These are phyloP conservation scores for Holacanthus passer DNA, from an alignment of 2,113 vertebrate species.

Conservation along the genomic window DNA sequence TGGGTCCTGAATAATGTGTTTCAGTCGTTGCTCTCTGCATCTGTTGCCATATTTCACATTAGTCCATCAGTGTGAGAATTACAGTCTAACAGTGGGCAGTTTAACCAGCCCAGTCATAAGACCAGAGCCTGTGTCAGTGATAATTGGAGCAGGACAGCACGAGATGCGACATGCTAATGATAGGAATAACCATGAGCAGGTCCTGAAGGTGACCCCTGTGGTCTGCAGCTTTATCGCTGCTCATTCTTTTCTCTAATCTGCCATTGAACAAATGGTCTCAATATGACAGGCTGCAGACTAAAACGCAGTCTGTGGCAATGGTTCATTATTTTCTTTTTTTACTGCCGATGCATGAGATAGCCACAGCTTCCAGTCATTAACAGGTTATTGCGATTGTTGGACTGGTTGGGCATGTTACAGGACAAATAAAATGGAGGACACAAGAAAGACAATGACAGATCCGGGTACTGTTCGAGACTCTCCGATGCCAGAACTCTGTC, in stretches of 20 bases:
- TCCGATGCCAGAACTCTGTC: not conserved
- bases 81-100: constrained; percentile 63
- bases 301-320: constrained; percentile 15
- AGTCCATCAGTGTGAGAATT: constrained; percentile 70
- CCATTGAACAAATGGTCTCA: constrained; percentile 71
- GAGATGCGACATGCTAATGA: constrained; percentile 66
- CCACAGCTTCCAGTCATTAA: constrained; percentile 36
- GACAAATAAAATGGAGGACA: constrained; percentile 29
- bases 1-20: constrained; percentile 72
- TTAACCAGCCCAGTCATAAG: constrained; percentile 58
- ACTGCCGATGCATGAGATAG: constrained; percentile 14
- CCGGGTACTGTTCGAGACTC: not conserved
- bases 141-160: constrained; percentile 62
- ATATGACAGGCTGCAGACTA: constrained; percentile 50
- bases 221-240: constrained; percentile 63
- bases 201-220: constrained; percentile 79
- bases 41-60: constrained; percentile 79
- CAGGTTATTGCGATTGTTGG: constrained; percentile 15
- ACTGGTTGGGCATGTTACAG: constrained; percentile 15
- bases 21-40: constrained; percentile 68
- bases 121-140: constrained; percentile 59
- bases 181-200: constrained; percentile 66
- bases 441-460: not conserved
- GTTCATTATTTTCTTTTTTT: constrained; percentile 50
- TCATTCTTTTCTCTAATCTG: constrained; percentile 65